Evolutionary conservation across 2,797 vertebrate species (phyloP), one percentile per base, ranked within the genome.

Genomic region (Salarias fasciatus): DNA sequence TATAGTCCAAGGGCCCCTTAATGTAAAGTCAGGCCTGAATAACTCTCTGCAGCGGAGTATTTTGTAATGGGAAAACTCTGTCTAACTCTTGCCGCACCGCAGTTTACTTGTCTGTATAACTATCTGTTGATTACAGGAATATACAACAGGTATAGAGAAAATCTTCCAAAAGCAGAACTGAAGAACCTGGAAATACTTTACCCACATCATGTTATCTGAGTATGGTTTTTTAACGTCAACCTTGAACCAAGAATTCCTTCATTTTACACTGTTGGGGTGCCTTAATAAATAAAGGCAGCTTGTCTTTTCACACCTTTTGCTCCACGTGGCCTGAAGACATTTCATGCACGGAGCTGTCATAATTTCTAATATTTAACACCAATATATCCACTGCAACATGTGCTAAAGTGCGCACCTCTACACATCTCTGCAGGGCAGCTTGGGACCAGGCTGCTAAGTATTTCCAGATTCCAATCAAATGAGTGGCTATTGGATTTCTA

Each of bases 401-500:
- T 57, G 40, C 28, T 70, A 53, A 62, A 36, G 57, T 55, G 59
- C 30, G 45, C 64, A 63, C 45, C 69, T 47, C 41, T 36, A 41
- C 51, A 77, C 36, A 47, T 60, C 48, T 63, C n/a, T 53, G 45
- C 40, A 29, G 36, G 65, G 70, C 65, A 80, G 49, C 55, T 11
- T 67, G 73, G 69, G 75, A 71, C 55, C 65, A 46, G 68, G 42
- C 65, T 54, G 63, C 43, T 86, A 83, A 89, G 58, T 63, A 52
- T 70, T 77, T 57, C 78, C 82, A 87, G 84, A 83, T 80, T 82
- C 79, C 53, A 84, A 78, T 85, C 84, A 79, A 54, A 72, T 67
- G 64, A 63, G 38, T 65, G 72, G 69, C 75, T 90, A 87, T 90
- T 85, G 73, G 63, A 76, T 89, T 90, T 86, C 83, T 88, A 82